These are phyloP conservation scores for Cyaniris semiargus DNA, from an alignment of 2,888 invertebrate species.

Conservation along the genomic window DNA sequence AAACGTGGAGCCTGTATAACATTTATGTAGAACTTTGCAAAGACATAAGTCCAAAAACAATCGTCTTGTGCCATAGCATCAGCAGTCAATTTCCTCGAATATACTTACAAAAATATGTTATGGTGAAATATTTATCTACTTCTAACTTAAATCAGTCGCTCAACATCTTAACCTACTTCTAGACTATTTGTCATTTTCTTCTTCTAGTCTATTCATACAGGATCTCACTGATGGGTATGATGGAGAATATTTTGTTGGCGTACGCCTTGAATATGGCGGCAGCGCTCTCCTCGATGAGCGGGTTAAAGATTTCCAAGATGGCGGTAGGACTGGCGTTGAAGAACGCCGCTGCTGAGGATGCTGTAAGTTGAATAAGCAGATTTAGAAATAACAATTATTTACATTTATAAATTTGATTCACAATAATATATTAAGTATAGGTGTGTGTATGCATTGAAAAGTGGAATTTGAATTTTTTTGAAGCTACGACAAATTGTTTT, in stretches of 20 bases:
- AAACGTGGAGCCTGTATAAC: no score
- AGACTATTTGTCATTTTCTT: not conserved
- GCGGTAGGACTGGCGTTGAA: conserved; percentile 85
- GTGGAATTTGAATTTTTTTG: no score
- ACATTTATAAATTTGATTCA: no score
- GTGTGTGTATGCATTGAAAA: no score
- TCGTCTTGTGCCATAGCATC: not conserved
- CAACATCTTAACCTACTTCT: not conserved
- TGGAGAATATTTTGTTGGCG: conserved; percentile 80
- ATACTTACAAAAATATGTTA: not conserved
- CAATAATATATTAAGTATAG: no score
- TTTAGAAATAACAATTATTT: no score
- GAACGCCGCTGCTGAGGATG: conserved; percentile 84
- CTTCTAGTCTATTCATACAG: conserved; percentile 54
- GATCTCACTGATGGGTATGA: conserved; percentile 81
- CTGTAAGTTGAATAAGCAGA: conserved; percentile 61
- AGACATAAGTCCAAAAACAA: not conserved
- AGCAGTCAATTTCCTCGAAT: not conserved
- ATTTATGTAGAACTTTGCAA: no score
- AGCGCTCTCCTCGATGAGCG: conserved; percentile 84
- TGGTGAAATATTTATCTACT: not conserved
- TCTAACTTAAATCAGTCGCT: not conserved
- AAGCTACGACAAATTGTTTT: no score
- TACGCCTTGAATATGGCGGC: conserved; percentile 82
- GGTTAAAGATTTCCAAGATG: conserved; percentile 84